Evolutionary conservation across 2,797 vertebrate species (phyloP).

Genomic region (Muscicapa striata): DNA sequence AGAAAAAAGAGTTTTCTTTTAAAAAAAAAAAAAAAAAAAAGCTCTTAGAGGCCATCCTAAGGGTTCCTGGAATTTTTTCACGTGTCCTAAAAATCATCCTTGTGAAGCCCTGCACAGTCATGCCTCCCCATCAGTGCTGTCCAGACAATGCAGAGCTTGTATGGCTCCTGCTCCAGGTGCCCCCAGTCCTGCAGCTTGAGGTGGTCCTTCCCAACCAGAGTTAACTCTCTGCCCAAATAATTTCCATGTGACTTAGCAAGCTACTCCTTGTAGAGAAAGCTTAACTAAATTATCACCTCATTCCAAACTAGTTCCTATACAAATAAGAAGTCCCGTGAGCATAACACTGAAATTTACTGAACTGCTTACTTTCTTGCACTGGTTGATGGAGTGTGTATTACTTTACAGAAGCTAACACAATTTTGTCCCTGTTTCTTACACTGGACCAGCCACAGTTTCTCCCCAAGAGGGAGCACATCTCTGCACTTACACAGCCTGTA

Average conservation of each 20-base stretch:
- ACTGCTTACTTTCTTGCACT: not conserved
- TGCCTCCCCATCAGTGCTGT: not conserved
- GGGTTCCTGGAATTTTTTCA: not conserved
- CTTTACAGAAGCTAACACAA: not conserved
- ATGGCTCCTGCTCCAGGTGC: accelerated
- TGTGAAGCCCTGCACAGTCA: not conserved
- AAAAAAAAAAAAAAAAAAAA: not conserved
- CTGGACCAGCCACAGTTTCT: not conserved
- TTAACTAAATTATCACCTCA: constrained; percentile 4
- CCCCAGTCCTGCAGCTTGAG: not conserved
- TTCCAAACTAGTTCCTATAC: not conserved
- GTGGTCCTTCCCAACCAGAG: not conserved
- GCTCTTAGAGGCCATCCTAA: not conserved
- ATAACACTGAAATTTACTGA: not conserved
- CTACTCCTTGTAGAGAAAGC: not conserved
- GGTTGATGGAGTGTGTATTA: not conserved
- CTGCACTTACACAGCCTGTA: not conserved
- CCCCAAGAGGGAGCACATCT: not conserved
- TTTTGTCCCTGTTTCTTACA: not conserved
- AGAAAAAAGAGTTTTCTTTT: not conserved
- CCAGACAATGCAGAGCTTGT: not conserved
- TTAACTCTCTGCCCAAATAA: not conserved
- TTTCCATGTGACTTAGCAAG: not conserved
- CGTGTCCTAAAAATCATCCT: not conserved
- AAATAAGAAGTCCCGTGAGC: not conserved